Evolutionary conservation across 2,888 invertebrate genomes (phyloP), one percentile per base, ranked within the genome.

Genomic region (Ptycholaimellus sp.): DNA sequence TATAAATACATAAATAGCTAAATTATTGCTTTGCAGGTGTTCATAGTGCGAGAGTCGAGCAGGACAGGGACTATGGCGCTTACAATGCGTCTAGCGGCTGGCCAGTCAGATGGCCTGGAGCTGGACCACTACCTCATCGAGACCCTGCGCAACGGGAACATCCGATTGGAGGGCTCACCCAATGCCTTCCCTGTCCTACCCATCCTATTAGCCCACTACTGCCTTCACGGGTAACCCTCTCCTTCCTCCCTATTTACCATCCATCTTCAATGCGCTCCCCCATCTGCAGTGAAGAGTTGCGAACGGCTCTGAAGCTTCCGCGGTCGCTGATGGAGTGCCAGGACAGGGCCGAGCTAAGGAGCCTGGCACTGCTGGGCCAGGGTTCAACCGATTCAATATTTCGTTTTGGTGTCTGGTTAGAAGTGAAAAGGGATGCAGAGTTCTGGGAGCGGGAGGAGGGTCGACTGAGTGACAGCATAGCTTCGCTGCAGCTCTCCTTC

Each of bases 11-110:
- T n/a, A n/a, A n/a, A n/a, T n/a, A n/a, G n/a, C n/a, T n/a, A n/a
- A n/a, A 11, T 42, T 16, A 22, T 23, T 5, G 7, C n/a, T 6
- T 38, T 48, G 17, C 30, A 82, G 79, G 81, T 80, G 57, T 87
- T 90, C 57, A 79, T 90, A 35, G 85, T 90, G 28, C 72, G 87
- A 33, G 79, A 82, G 56, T 85, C 85, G 30, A 83, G 83, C 53
- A 82, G 83, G 59, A 71, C 75, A 30, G 76, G 79, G 51, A 83
- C 85, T 37, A 82, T 85, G 81, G 87, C 87, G 29, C 72, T 90
- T 46, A 82, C 82, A 33, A 82, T 87, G 33, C 74, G 83, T 39
- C 33, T 52, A n/a, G n/a, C n/a, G n/a, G n/a, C n/a, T n/a, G n/a
- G n/a, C n/a, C n/a, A n/a, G n/a, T n/a, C n/a, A n/a, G n/a, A n/a